Evolutionary conservation across 2,797 vertebrate genomes (phyloP).

Genomic region (Eulemur coronatus): DNA sequence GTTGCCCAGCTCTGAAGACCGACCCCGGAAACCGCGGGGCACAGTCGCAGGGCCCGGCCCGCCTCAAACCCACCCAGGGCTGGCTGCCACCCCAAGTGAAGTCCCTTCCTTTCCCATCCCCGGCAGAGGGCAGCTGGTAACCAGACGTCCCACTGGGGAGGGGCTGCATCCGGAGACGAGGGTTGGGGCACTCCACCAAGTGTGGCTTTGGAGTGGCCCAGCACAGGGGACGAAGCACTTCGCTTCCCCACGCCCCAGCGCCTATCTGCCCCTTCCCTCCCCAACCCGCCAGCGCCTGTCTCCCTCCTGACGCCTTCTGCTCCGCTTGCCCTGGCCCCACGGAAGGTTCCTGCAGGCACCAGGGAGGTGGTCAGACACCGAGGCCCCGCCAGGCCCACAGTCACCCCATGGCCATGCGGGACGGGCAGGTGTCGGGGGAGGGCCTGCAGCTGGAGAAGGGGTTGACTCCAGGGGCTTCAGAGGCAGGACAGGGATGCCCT

Average conservation of each 20-base stretch:
- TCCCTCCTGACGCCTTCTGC: not conserved
- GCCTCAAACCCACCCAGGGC: not conserved
- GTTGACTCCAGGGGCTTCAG: not conserved
- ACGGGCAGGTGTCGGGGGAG: not conserved
- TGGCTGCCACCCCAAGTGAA: not conserved
- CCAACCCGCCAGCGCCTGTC: not conserved
- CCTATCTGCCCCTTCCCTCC: not conserved
- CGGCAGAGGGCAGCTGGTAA: not conserved
- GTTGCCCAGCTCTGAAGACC: not conserved
- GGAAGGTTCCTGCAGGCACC: conserved; percentile 13
- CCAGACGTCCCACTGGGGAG: not conserved
- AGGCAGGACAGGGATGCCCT: not conserved
- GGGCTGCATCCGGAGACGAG: accelerated
- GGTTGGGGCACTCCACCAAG: not conserved
- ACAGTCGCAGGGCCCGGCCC: not conserved
- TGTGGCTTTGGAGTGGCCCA: not conserved
- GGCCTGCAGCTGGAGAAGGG: not conserved
- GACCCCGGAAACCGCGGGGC: not conserved
- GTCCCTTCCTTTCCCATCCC: not conserved
- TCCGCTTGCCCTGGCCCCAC: not conserved
- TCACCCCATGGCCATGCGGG: accelerated
- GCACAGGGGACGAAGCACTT: not conserved
- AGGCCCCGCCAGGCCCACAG: not conserved
- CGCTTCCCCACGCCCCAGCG: accelerated
- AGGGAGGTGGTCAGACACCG: not conserved